Evolutionary conservation across 2,888 invertebrate genomes (phyloP).

Genomic region (Cheilosia soror): DNA sequence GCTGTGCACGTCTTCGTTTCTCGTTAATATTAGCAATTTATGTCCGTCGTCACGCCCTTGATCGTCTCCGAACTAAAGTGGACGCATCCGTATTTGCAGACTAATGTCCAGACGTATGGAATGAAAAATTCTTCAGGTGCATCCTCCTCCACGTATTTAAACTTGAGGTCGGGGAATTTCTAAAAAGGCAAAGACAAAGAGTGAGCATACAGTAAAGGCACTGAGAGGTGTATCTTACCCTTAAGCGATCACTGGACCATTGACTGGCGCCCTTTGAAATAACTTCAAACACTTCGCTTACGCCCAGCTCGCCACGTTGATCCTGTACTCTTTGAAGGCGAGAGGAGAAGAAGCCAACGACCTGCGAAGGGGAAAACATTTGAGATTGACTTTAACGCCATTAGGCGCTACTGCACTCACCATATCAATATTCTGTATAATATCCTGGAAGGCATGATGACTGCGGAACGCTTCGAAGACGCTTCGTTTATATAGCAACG

Average conservation of each 20-base stretch:
- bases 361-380: slow-evolving; percentile 81
- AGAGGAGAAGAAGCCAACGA: slow-evolving; percentile 87
- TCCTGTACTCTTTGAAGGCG: slow-evolving; percentile 87
- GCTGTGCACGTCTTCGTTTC: slow-evolving; percentile 21
- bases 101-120: slow-evolving; percentile 98
- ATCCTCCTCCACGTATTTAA: slow-evolving; percentile 99
- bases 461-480: slow-evolving; percentile 94
- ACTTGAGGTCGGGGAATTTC: slow-evolving; percentile 99
- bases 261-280: slow-evolving; percentile 96
- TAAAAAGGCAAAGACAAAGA: slow-evolving; percentile 83
- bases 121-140: slow-evolving; percentile 99
- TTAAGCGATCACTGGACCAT: slow-evolving; percentile 96
- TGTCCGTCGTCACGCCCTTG: slow-evolving; percentile 82
- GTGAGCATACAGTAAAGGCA: not conserved
- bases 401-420: slow-evolving; percentile 84
- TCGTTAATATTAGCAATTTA: slow-evolving; percentile 82
- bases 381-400: not conserved
- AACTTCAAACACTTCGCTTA: slow-evolving; percentile 92
- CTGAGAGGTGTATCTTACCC: slow-evolving; percentile 86
- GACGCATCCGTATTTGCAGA: slow-evolving; percentile 86
- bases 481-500: slow-evolving; percentile 95
- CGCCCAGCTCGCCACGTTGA: slow-evolving; percentile 90
- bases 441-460: slow-evolving; percentile 95
- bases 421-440: slow-evolving; percentile 97
- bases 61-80: slow-evolving; percentile 84